These are phyloP conservation scores for Agrilus planipennis DNA, from an alignment of 1,140 invertebrate species.

Conservation along the genomic window DNA sequence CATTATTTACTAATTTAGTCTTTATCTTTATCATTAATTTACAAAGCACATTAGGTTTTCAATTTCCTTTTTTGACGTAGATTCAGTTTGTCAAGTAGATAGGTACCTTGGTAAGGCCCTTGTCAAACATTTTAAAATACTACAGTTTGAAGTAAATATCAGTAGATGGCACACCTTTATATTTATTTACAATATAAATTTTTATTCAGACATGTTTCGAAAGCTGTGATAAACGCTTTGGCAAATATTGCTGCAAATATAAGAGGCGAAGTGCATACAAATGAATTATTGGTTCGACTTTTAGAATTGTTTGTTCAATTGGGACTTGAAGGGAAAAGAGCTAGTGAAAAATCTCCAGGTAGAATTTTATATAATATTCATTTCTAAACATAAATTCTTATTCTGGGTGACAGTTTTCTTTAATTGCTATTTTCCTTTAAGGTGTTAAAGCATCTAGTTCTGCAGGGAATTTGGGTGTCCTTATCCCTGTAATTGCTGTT, in stretches of 20 bases:
- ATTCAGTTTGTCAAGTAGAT: background rate
- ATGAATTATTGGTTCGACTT: constrained; percentile 76
- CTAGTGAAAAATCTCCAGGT: constrained; percentile 74
- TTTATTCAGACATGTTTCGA: constrained; percentile 70
- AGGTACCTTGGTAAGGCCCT: background rate
- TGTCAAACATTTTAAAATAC: background rate
- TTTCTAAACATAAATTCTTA: background rate
- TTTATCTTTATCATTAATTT: background rate
- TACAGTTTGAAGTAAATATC: too few species aligned
- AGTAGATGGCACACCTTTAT: too few species aligned
- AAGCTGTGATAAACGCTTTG: constrained; percentile 87
- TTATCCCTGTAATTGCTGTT: constrained; percentile 94
- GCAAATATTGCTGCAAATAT: constrained; percentile 91
- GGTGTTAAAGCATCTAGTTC: constrained; percentile 73
- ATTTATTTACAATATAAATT: too few species aligned
- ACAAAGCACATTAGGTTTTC: background rate
- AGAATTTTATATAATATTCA: constrained; percentile 9
- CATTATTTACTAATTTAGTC: too few species aligned
- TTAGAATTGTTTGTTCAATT: constrained; percentile 96
- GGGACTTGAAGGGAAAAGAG: constrained; percentile 89
- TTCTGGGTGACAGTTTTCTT: background rate
- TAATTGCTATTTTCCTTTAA: constrained; percentile 5
- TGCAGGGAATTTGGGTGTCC: constrained; percentile 90
- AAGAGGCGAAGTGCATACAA: constrained; percentile 73
- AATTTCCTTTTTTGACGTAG: background rate